Evolutionary conservation across 2,797 vertebrate species (phyloP).

Genomic region (Syngnathus rostellatus): DNA sequence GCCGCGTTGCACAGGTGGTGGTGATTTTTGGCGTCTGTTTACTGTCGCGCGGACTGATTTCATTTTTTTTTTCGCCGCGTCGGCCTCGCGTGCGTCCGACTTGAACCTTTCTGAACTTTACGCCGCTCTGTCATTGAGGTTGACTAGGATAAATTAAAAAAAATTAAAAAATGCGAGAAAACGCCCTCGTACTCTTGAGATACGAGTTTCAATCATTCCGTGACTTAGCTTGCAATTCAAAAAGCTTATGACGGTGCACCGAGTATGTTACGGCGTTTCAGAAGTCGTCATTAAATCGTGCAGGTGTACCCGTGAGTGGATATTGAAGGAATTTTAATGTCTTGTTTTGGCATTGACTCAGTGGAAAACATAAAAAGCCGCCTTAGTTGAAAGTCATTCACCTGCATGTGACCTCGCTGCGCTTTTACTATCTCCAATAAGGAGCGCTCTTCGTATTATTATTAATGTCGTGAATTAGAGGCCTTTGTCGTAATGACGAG

Average conservation of each 20-base stretch:
- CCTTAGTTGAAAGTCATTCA: slow-evolving; percentile 35
- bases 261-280: neutral
- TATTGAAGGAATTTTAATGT: neutral
- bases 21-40: slow-evolving; percentile 16
- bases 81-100: slow-evolving; percentile 21
- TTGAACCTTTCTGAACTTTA: slow-evolving; percentile 18
- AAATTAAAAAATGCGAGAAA: slow-evolving; percentile 2
- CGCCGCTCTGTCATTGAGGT: slow-evolving; percentile 31
- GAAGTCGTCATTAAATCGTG: neutral
- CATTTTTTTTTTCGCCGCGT: slow-evolving; percentile 24
- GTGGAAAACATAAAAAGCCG: neutral
- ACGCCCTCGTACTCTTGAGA: neutral
- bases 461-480: slow-evolving; percentile 16
- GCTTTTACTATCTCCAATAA: slow-evolving; percentile 32
- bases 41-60: slow-evolving; percentile 11
- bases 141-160: slow-evolving; percentile 18
- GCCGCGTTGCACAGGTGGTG: slow-evolving; percentile 29
- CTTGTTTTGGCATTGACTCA: slow-evolving; percentile 1
- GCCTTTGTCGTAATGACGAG: slow-evolving; percentile 6
- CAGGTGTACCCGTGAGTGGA: neutral
- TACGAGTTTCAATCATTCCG: no score
- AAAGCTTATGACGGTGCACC: neutral
- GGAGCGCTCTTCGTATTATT: slow-evolving; percentile 37
- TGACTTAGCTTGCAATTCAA: no score
- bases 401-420: slow-evolving; percentile 12